A percentile compares a stretch with the other conserved stretches of the same genome.
phyloP scores from a whole-genome alignment of 2,888 invertebrate genomes.

The Mesopsocus fuscifrons region DNA sequence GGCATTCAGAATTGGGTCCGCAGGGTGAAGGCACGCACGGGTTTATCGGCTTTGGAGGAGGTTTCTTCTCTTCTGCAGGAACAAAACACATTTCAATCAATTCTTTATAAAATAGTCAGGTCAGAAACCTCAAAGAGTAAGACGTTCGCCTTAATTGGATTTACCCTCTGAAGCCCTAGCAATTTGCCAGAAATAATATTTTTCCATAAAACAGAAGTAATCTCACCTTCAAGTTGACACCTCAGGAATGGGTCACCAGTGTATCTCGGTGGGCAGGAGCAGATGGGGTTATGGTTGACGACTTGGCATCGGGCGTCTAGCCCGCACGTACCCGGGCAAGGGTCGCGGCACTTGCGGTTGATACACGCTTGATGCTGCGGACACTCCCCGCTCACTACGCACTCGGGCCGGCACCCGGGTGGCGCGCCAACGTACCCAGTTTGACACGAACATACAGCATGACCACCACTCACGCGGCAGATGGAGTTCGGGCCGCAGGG shows the following conservation, averaged over 20 bases:
- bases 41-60: slow-evolving; percentile 26
- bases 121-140: too few species aligned
- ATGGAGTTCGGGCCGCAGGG: slow-evolving; percentile 41
- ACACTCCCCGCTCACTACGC: slow-evolving; percentile 38
- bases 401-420: slow-evolving; percentile 38
- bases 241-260: slow-evolving; percentile 39
- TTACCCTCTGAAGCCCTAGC: too few species aligned
- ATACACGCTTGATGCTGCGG: slow-evolving; percentile 38
- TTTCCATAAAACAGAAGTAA: too few species aligned
- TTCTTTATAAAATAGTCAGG: too few species aligned
- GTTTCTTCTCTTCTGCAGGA: slow-evolving; percentile 20
- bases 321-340: slow-evolving; percentile 40
- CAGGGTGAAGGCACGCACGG: slow-evolving; percentile 58
- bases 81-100: not conserved
- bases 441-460: slow-evolving; percentile 41
- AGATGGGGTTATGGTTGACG: slow-evolving; percentile 40
- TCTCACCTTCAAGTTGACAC: slow-evolving; percentile 29
- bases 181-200: too few species aligned
- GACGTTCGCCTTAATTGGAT: too few species aligned
- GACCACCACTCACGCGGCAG: slow-evolving; percentile 33
- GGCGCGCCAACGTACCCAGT: slow-evolving; percentile 37
- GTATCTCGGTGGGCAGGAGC: slow-evolving; percentile 36
- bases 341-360: slow-evolving; percentile 39
- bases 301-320: slow-evolving; percentile 36
- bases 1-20: slow-evolving; percentile 36